Evolutionary conservation across 2,113 vertebrate species (phyloP), one percentile per base, ranked within the genome.

Genomic region (Balaenoptera acutorostrata): DNA sequence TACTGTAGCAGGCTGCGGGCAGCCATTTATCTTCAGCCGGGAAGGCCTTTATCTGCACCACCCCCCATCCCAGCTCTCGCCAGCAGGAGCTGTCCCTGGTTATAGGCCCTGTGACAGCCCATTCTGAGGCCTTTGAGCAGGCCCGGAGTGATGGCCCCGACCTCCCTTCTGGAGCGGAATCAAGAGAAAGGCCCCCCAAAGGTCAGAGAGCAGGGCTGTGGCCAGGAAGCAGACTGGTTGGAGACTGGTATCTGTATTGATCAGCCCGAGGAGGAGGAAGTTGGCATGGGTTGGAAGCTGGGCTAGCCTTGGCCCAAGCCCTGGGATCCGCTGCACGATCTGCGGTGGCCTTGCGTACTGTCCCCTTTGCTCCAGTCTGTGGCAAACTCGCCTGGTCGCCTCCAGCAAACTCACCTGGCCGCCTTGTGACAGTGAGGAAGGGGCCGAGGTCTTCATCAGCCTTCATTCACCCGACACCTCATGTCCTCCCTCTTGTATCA

Each of bases 1-100:
- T 98, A 99, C 99, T 99, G 99, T 99, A 99, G 99, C 98, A 89
- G 96, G 97, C 98, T 99, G 80, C 61, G 52, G 95, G 97, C 96
- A 78, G 97, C 99, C 99, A 99, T 99, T 99, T 99, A 99, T 99
- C 99, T 99, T 96, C 98, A 98, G 98, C 98, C 98, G 97, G 98
- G 98, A 98, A 99, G 99, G 99, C 98, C 98, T 78, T 98, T 99
- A 98, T 98, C 98, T 99, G 99, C 98, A 77, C 98, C 36, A 2
- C 97, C 39, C 98, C 97, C 78, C 95, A 96, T 93, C 69, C 97
- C 98, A 99, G 98, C 99, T 97, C 98, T 89, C 92, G 99, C 98
- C 99, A 99, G 99, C 99, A 99, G 99, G 99, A 99, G 99, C 99
- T 98, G 98, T 99, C 99, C 98, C 78, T 39, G 74, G 98, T 97